Conservation (phyloP, 2,797 vertebrate species). For the Pantherophis alleghaniensis region DNA sequence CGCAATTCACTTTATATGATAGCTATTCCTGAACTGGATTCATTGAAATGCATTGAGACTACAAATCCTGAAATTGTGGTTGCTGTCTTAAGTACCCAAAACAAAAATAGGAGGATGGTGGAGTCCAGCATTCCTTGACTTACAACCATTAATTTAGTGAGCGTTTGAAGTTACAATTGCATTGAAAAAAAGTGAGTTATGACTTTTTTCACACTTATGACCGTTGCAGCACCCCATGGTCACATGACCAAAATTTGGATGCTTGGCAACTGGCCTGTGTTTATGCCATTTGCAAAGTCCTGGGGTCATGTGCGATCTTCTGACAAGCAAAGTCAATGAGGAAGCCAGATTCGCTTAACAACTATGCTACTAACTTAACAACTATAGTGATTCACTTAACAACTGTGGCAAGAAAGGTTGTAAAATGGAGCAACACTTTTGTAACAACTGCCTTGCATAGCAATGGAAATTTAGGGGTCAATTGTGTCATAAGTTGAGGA, state of each 20-base stretch:
- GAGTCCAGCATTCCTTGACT: background rate
- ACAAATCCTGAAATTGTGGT: background rate
- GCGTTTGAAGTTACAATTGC: background rate
- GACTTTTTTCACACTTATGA: background rate
- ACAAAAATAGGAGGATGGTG: background rate
- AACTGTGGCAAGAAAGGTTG: too few species aligned
- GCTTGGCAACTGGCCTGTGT: too few species aligned
- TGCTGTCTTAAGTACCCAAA: background rate
- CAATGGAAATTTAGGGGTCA: too few species aligned
- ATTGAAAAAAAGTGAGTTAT: background rate
- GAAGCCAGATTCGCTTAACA: too few species aligned
- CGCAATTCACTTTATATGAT: background rate
- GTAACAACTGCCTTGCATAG: too few species aligned
- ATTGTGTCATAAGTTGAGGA: too few species aligned
- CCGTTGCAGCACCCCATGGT: background rate
- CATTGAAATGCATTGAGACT: background rate
- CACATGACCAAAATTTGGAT: background rate
- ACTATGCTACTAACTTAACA: too few species aligned
- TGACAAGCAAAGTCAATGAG: too few species aligned
- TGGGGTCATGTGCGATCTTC: too few species aligned
- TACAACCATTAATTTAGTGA: background rate
- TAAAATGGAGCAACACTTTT: too few species aligned
- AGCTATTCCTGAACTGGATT: background rate
- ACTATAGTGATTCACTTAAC: too few species aligned
- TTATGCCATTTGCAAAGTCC: too few species aligned